phyloP scores from a whole-genome alignment of 2,113 vertebrate genomes.

The Opisthocomus hoazin region DNA sequence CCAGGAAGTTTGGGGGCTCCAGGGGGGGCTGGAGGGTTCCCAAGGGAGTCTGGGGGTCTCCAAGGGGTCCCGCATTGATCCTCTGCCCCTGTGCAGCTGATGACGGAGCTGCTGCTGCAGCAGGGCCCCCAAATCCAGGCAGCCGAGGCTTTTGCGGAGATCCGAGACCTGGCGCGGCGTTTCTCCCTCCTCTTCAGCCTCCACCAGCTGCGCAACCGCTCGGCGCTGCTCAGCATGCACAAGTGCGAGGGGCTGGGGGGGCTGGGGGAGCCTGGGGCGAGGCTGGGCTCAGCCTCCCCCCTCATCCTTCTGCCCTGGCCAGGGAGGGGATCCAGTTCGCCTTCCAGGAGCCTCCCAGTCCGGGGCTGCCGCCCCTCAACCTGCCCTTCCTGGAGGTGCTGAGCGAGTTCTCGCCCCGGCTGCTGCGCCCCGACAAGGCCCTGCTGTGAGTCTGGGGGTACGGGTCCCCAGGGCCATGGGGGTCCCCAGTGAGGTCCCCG shows the following conservation, averaged over 20 bases:
- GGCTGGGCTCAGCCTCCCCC: too few relatives aligned
- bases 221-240: slow-evolving; percentile 79
- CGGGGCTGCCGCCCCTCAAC: slow-evolving; percentile 60
- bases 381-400: slow-evolving; percentile 84
- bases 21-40: too few relatives aligned
- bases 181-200: slow-evolving; percentile 84
- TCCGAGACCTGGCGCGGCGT: slow-evolving; percentile 81
- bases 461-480: too few relatives aligned
- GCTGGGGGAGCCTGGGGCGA: background rate
- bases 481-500: background rate
- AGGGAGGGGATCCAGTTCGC: slow-evolving; percentile 86
- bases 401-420: slow-evolving; percentile 85
- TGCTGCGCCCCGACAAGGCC: slow-evolving; percentile 75
- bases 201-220: slow-evolving; percentile 75
- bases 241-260: slow-evolving; percentile 54
- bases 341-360: slow-evolving; percentile 48
- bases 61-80: background rate
- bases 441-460: slow-evolving; percentile 73
- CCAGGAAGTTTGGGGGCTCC: background rate
- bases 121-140: background rate
- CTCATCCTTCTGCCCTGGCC: background rate
- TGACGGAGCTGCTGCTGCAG: slow-evolving; percentile 67
- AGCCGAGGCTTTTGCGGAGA: slow-evolving; percentile 69
- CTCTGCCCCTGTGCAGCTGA: slow-evolving; percentile 53
- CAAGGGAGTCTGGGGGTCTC: background rate